These are phyloP conservation scores for Drosophila mimetica DNA, from an alignment of 2,888 invertebrate genomes.

Conservation along the genomic window DNA sequence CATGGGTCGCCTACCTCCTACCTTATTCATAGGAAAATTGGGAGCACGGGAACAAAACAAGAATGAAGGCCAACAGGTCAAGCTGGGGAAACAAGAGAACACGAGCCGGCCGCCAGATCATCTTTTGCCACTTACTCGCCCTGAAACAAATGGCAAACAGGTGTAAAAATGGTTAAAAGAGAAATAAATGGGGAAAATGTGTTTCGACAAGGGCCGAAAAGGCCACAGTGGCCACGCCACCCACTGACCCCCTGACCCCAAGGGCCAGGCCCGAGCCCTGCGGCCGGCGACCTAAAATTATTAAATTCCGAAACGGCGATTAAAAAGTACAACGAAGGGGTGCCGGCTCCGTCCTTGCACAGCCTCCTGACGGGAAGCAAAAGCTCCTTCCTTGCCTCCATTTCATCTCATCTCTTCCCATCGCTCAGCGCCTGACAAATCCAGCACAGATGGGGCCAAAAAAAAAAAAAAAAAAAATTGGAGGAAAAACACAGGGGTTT, in stretches of 20 bases:
- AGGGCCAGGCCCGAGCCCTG: conserved; percentile 2
- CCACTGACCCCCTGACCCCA: not conserved
- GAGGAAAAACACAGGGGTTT: not conserved
- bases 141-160: conserved; percentile 49
- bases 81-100: conserved; percentile 6
- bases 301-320: conserved; percentile 64
- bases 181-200: conserved; percentile 21
- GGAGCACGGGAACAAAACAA: conserved; percentile 18
- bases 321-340: conserved; percentile 39
- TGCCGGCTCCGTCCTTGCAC: conserved; percentile 9
- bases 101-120: conserved; percentile 15
- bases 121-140: conserved; percentile 33
- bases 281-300: conserved; percentile 55
- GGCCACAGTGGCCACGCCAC: conserved; percentile 1
- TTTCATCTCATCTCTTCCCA: not conserved
- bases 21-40: conserved; percentile 42
- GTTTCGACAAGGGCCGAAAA: conserved; percentile 4
- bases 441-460: conserved; percentile 9
- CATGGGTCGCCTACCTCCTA: too few relatives aligned
- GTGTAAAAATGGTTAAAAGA: conserved; percentile 48
- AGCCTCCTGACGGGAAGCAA: conserved; percentile 32
- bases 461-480: conserved; percentile 4
- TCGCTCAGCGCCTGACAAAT: conserved; percentile 16
- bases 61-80: conserved; percentile 36
- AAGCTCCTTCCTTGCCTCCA: conserved; percentile 11